A percentile compares a stretch with the other conserved stretches of the same genome.
These are phyloP conservation scores for Pseudomyrmex gracilis DNA, from an alignment of 1,140 invertebrate genomes.

Conservation along the genomic window DNA sequence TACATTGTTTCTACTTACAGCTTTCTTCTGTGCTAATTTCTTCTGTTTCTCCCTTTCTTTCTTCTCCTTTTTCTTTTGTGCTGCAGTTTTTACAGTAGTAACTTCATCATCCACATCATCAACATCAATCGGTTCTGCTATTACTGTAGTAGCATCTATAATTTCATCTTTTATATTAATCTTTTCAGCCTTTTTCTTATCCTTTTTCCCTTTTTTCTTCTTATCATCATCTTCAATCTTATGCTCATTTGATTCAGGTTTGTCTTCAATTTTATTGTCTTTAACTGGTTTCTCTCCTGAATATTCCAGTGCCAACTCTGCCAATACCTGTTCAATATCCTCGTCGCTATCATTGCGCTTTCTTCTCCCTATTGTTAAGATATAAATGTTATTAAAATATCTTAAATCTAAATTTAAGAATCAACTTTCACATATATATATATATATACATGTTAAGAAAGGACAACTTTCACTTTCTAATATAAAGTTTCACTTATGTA, in stretches of 20 bases:
- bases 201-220: constrained; percentile 84
- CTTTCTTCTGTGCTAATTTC: constrained; percentile 88
- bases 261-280: constrained; percentile 77
- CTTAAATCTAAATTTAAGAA: background rate
- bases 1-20: constrained; percentile 69
- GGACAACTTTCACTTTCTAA: constrained; percentile 50
- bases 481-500: background rate
- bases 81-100: constrained; percentile 91
- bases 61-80: constrained; percentile 95
- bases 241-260: constrained; percentile 68
- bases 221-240: constrained; percentile 79
- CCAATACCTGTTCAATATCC: constrained; percentile 93
- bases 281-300: constrained; percentile 85
- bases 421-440: background rate
- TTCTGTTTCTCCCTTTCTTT: constrained; percentile 94
- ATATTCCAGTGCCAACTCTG: constrained; percentile 92
- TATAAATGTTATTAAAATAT: background rate
- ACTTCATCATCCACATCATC: constrained; percentile 84
- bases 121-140: constrained; percentile 67
- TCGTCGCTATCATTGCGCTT: constrained; percentile 93
- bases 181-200: constrained; percentile 83
- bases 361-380: constrained; percentile 84
- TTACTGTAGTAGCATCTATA: constrained; percentile 62
- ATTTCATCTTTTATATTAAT: constrained; percentile 84
- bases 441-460: constrained; percentile 1